These are phyloP conservation scores for Bucco capensis DNA, from an alignment of 2,113 vertebrate species.

Conservation along the genomic window DNA sequence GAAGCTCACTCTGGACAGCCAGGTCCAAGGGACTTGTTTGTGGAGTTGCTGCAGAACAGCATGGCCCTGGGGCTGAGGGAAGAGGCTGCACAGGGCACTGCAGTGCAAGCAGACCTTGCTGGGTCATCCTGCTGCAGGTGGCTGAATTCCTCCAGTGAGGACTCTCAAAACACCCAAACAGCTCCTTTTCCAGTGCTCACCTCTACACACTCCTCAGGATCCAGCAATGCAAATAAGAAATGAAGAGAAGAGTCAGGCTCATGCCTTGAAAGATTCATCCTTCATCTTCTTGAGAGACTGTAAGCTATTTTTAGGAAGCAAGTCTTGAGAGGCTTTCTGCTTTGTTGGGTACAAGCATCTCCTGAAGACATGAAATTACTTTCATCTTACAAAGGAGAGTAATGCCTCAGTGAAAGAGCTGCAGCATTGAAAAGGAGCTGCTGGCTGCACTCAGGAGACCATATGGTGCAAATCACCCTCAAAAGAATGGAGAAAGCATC, in stretches of 20 bases:
- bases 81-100: too few relatives aligned
- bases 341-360: background rate
- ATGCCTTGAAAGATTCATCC: constrained; percentile 9
- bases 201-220: background rate
- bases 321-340: background rate
- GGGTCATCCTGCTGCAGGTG: too few relatives aligned
- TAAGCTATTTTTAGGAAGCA: constrained; percentile 11
- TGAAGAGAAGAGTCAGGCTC: constrained; percentile 1
- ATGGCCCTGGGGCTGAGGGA: background rate
- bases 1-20: background rate
- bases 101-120: too few relatives aligned
- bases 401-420: background rate
- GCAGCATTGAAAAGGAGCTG: constrained; percentile 7
- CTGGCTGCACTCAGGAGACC: constrained; percentile 21
- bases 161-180: background rate
- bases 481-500: constrained; percentile 5
- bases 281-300: background rate
- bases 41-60: background rate
- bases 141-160: background rate
- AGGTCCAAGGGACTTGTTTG: background rate
- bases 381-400: background rate
- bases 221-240: constrained; percentile 20
- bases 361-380: constrained; percentile 22
- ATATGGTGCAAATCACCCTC: constrained; percentile 25
- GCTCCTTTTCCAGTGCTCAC: background rate